Percentiles rank a stretch among this genome's conserved stretches.
Evolutionary conservation across 2,113 vertebrate genomes (phyloP).

Genomic region (Emydura subglobosa): DNA sequence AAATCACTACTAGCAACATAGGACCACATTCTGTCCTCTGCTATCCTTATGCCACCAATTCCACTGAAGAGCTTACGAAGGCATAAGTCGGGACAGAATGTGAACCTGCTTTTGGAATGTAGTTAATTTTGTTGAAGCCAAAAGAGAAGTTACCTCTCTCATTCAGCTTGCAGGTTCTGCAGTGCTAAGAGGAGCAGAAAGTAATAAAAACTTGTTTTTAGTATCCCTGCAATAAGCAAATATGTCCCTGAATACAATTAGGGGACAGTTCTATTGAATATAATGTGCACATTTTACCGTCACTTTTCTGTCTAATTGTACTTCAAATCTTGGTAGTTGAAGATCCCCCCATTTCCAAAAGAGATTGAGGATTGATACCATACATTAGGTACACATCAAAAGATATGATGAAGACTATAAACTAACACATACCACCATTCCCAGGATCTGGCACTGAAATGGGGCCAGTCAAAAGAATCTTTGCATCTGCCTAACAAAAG

Average conservation of each 20-base stretch:
- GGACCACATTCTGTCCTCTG: neutral
- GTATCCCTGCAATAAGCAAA: neutral
- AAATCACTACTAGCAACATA: neutral
- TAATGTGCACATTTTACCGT: neutral
- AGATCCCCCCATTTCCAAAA: neutral
- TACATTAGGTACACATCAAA: neutral
- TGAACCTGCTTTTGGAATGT: neutral
- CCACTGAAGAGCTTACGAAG: neutral
- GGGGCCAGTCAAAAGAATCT: neutral
- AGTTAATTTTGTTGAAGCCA: neutral
- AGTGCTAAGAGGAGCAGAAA: neutral
- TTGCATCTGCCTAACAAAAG: neutral
- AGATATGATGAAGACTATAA: neutral
- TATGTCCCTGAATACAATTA: neutral
- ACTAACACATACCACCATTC: neutral
- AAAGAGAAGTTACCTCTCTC: neutral
- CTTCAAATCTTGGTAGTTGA: neutral
- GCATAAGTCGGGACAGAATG: neutral
- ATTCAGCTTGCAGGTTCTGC: neutral
- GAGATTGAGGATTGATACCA: neutral
- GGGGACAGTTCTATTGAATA: neutral
- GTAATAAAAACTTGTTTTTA: neutral
- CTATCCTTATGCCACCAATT: fast-evolving
- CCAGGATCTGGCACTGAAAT: neutral
- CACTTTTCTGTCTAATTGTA: neutral